A percentile compares a stretch with the other conserved stretches of the same genome.
Evolutionary conservation across 2,113 vertebrate genomes (phyloP).

Genomic region (Brachyhypopomus occidentalis): DNA sequence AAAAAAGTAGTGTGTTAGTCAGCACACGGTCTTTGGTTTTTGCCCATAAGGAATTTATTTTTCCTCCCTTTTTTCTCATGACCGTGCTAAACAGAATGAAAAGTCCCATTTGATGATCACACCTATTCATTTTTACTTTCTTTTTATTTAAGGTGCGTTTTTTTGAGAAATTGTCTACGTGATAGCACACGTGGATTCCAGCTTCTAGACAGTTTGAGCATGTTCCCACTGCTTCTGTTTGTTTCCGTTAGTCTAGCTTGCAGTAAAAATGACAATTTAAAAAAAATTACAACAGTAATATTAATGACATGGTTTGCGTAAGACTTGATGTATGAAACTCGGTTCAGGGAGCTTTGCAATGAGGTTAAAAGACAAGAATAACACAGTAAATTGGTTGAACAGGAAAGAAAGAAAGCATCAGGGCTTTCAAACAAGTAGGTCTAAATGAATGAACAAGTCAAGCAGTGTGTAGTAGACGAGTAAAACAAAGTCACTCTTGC

Average conservation of each 20-base stretch:
- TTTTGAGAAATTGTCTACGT: not conserved
- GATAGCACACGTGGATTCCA: not conserved
- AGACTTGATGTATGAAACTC: no score
- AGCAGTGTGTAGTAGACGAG: not conserved
- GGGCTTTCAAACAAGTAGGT: not conserved
- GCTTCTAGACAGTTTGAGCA: not conserved
- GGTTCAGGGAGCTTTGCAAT: no score
- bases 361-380: no score
- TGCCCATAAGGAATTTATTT: no score
- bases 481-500: slow-evolving; percentile 18
- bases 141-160: not conserved
- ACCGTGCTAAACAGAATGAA: not conserved
- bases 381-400: no score
- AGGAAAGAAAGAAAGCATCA: not conserved
- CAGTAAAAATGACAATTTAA: no score
- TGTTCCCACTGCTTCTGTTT: not conserved
- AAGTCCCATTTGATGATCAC: not conserved
- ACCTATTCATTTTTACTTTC: not conserved
- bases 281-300: no score
- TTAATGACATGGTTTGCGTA: no score
- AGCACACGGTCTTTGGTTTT: not conserved
- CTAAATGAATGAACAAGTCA: not conserved
- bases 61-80: not conserved
- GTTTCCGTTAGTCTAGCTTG: not conserved
- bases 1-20: no score